phyloP scores from a whole-genome alignment of 2,888 invertebrate species.

The Cyclophora punctaria region DNA sequence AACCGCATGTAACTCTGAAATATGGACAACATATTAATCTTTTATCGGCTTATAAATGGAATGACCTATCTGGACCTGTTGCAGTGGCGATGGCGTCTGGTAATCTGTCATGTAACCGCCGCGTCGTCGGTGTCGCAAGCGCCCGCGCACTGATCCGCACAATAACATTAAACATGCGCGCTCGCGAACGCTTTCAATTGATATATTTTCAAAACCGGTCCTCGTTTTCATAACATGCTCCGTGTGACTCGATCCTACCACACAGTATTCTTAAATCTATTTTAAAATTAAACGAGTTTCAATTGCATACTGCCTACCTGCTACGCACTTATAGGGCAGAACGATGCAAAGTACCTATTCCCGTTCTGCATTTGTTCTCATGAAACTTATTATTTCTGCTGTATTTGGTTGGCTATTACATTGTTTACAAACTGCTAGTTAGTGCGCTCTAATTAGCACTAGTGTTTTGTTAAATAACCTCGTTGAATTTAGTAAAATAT shows the following conservation, averaged over 20 bases:
- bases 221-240: constrained; percentile 62
- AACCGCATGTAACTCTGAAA: constrained; percentile 3
- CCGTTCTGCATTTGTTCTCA: too few species aligned
- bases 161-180: constrained; percentile 64
- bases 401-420: too few species aligned
- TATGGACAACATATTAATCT: constrained; percentile 12
- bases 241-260: constrained; percentile 33
- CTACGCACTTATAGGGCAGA: too few species aligned
- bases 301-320: too few species aligned
- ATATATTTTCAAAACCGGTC: constrained; percentile 71
- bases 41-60: constrained; percentile 20
- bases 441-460: too few species aligned
- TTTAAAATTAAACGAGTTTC: too few species aligned
- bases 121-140: constrained; percentile 27
- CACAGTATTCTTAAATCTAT: background rate
- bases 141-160: constrained; percentile 41
- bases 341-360: too few species aligned
- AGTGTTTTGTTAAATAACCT: too few species aligned
- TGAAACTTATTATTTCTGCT: too few species aligned
- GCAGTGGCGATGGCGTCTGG: constrained; percentile 28
- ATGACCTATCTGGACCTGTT: constrained; percentile 32
- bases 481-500: too few species aligned
- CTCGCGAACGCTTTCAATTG: constrained; percentile 61
- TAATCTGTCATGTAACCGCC: constrained; percentile 51
- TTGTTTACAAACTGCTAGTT: too few species aligned